Evolutionary conservation across 2,888 invertebrate species (phyloP).

Genomic region (Pasiphila rectangulata): DNA sequence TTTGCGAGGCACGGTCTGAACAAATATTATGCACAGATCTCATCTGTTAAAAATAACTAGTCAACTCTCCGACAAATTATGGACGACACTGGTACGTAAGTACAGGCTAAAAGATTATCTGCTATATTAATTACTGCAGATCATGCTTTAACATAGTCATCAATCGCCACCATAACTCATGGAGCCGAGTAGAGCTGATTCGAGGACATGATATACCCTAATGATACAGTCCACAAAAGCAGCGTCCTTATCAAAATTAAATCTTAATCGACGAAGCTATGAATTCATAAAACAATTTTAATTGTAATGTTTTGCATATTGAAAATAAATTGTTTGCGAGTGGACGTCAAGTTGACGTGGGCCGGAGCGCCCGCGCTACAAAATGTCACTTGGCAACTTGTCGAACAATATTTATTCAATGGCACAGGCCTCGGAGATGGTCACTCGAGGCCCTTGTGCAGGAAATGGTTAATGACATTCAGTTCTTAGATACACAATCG

Average conservation of each 20-base stretch:
- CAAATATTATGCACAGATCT: slow-evolving; percentile 1
- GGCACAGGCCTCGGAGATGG: slow-evolving; percentile 62
- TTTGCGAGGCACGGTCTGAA: slow-evolving; percentile 25
- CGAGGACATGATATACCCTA: slow-evolving; percentile 49
- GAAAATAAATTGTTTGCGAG: slow-evolving; percentile 65
- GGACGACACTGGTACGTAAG: slow-evolving; percentile 15
- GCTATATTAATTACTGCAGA: slow-evolving; percentile 32
- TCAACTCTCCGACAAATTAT: slow-evolving; percentile 8
- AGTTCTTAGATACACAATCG: slow-evolving; percentile 66
- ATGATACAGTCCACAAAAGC: slow-evolving; percentile 62
- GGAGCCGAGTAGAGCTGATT: slow-evolving; percentile 32
- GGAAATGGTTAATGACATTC: slow-evolving; percentile 75
- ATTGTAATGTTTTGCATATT: slow-evolving; percentile 73
- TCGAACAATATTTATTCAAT: slow-evolving; percentile 77
- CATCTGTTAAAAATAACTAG: slow-evolving; percentile 3
- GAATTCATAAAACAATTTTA: slow-evolving; percentile 73
- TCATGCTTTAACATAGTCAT: slow-evolving; percentile 35
- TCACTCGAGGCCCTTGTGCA: slow-evolving; percentile 69
- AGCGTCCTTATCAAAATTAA: slow-evolving; percentile 69
- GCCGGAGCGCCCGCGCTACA: slow-evolving; percentile 50
- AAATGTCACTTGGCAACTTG: slow-evolving; percentile 76
- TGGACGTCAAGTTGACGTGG: slow-evolving; percentile 58
- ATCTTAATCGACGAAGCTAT: slow-evolving; percentile 71
- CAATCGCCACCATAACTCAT: slow-evolving; percentile 49
- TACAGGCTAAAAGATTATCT: slow-evolving; percentile 25